Percentiles rank a stretch among this genome's conserved stretches.
phyloP scores from a whole-genome alignment of 1,140 invertebrate genomes.

The Daktulosphaira vitifoliae region DNA sequence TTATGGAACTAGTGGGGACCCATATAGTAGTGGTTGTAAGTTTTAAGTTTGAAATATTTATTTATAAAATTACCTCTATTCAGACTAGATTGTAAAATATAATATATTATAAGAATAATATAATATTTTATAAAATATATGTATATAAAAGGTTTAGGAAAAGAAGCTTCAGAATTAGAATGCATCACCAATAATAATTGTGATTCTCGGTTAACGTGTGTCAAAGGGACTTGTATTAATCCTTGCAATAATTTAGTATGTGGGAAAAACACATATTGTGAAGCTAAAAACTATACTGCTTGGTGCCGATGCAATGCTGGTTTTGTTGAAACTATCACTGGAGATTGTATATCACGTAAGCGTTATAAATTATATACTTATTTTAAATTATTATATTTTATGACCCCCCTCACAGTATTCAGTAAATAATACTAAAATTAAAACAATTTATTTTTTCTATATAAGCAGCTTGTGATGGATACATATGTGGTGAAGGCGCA shows the following conservation, averaged over 20 bases:
- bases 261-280: slow-evolving; percentile 70
- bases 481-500: slow-evolving; percentile 65
- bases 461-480: slow-evolving; percentile 48
- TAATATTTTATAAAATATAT: not conserved
- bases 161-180: slow-evolving; percentile 47
- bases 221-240: slow-evolving; percentile 64
- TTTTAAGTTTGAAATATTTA: too few relatives aligned
- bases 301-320: slow-evolving; percentile 79
- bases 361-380: slow-evolving; percentile 59
- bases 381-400: slow-evolving; percentile 66
- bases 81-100: too few relatives aligned
- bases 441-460: slow-evolving; percentile 66
- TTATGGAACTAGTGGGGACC: slow-evolving; percentile 66
- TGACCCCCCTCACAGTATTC: slow-evolving; percentile 63
- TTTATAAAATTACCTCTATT: too few relatives aligned
- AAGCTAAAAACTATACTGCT: slow-evolving; percentile 57
- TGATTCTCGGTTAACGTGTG: slow-evolving; percentile 71
- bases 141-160: slow-evolving; percentile 14
- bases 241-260: slow-evolving; percentile 67
- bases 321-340: slow-evolving; percentile 49
- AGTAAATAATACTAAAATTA: slow-evolving; percentile 62
- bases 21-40: slow-evolving; percentile 54
- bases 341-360: slow-evolving; percentile 59
- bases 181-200: slow-evolving; percentile 76
- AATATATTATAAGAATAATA: not conserved